Evolutionary conservation across 2,113 vertebrate species (phyloP).

Genomic region (Anolis carolinensis): DNA sequence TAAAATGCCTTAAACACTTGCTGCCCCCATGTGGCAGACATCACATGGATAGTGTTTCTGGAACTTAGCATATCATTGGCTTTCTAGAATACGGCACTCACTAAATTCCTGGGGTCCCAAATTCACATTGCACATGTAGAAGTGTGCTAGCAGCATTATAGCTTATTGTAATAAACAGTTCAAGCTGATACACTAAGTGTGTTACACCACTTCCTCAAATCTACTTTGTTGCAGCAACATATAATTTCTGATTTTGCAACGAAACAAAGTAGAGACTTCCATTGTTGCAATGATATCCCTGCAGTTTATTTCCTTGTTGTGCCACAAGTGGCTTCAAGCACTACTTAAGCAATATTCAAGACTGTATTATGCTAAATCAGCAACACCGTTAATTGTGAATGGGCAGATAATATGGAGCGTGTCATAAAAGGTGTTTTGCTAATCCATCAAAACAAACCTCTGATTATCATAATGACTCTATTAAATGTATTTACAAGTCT

Average conservation of each 20-base stretch:
- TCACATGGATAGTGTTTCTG: background rate
- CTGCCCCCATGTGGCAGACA: background rate
- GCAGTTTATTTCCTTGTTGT: background rate
- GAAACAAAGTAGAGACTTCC: slow-evolving; percentile 13
- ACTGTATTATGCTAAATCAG: background rate
- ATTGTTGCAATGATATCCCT: slow-evolving; percentile 1
- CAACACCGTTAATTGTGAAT: background rate
- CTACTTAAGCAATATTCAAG: slow-evolving; percentile 21
- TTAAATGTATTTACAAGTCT: too few species aligned
- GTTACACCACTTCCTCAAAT: slow-evolving; percentile 31
- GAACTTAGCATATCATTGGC: background rate
- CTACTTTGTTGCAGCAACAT: slow-evolving; percentile 36
- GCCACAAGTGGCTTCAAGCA: slow-evolving; percentile 1
- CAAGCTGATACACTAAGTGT: background rate
- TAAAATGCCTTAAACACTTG: background rate
- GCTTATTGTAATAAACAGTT: slow-evolving; percentile 29
- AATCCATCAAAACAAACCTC: background rate
- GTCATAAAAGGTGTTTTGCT: background rate
- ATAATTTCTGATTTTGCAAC: slow-evolving; percentile 27
- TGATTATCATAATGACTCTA: too few species aligned
- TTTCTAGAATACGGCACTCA: background rate
- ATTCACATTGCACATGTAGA: background rate
- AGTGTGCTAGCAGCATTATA: background rate
- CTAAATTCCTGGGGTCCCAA: background rate
- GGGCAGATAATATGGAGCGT: background rate